Conservation (phyloP, 2,113 vertebrate genomes). For the Mesitornis unicolor region DNA sequence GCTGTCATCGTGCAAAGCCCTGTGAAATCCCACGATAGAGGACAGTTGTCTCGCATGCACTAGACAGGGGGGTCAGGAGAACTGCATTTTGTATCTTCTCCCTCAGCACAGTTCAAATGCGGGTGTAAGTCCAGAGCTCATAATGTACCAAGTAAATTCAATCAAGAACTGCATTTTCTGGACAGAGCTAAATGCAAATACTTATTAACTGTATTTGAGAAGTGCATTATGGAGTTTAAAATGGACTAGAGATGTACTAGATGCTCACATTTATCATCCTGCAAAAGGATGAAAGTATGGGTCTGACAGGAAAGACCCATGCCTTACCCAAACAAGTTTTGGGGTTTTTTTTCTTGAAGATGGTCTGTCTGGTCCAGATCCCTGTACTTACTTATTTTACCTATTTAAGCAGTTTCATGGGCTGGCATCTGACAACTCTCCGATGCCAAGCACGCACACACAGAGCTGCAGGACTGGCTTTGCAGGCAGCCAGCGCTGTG, state of each 20-base stretch:
- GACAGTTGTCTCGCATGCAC: neutral
- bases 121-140: neutral
- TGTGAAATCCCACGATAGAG: neutral
- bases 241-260: neutral
- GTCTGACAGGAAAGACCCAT: neutral
- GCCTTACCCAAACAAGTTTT: neutral
- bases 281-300: neutral
- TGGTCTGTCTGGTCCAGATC: neutral
- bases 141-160: neutral
- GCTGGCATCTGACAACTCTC: neutral
- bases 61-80: neutral
- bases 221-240: neutral
- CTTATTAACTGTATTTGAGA: neutral
- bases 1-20: neutral
- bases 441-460: neutral
- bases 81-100: neutral
- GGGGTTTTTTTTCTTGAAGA: neutral
- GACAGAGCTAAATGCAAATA: neutral
- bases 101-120: neutral
- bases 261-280: neutral
- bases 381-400: neutral
- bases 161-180: neutral
- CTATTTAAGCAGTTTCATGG: neutral
- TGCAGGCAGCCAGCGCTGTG: no score
- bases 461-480: neutral